Base-by-base conservation (phyloP, 2,113 vertebrate species). In the Eidolon helvum region DNA sequence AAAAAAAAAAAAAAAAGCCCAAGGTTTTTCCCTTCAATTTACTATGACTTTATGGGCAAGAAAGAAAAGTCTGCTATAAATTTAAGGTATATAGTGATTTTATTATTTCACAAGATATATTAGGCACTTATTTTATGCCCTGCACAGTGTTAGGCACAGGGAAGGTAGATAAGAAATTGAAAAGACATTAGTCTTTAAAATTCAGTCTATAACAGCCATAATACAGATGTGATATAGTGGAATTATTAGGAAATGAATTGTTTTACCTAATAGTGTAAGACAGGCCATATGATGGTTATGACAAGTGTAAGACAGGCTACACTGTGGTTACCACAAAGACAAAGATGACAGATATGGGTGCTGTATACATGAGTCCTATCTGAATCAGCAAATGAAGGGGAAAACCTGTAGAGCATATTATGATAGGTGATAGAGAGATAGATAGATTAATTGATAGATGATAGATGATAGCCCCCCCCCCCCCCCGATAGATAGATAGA, bases 1-100 rank as follows among this genome's bases (percentile, higher is more conserved):
- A 98, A 97, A n/a, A n/a, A n/a, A n/a, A n/a, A n/a, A n/a, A n/a
- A n/a, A 90, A 43, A 4, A 48, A 50, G 66, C 50, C 63, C 43
- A 68, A 68, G 78, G 63, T 50, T 75, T 94, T 94, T 95, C 40
- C 78, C 26, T 91, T 78, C 57, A 59, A 95, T 65, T 95, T 91
- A 24, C 40, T 87, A 3, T 65, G 43, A 57, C 68, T 33, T 86
- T 43, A 15, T 90, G 74, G 50, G 82, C 63, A 91, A 79, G 63
- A 65, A 90, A 68, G 74, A 26, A 69, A 85, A 71, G 45, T 85
- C 45, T 65, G 55, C 4, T 91, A 35, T 94, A 77, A 87, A 85
- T 65, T 74, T n/a, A 24, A 94, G 72, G 16, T 87, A 16, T 8
- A 10, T 1, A 14, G 26, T 79, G 40, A 68, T 53, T 79, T 57